Base-by-base conservation (phyloP, 1,140 invertebrate species). In the Dendrolimus punctatus region DNA sequence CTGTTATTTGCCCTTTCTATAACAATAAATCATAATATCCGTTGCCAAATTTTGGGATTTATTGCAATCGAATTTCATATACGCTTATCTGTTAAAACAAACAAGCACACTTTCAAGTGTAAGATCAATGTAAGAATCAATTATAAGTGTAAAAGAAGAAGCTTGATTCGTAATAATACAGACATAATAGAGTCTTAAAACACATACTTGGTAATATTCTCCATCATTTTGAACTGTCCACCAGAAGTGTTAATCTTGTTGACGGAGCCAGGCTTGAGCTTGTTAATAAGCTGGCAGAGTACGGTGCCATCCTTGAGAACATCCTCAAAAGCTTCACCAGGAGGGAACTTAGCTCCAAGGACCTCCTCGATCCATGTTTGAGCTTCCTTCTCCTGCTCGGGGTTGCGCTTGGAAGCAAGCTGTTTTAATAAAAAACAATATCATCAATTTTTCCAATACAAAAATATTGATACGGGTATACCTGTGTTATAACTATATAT, bases 211-310 rank as follows among this genome's bases (percentile, higher is more conserved):
- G 94, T 95, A 76, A 97, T 95, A 89, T 98, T 98, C 88, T 98
- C 96, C 95, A 98, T 97, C 91, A 98, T 92, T 76, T 96, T 97
- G 91, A 98, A 98, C 71, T 96, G 95, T 71, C 94, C 94, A 53
- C 95, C 96, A 55, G 93, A 92, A 54, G 91, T 91, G 90, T 97
- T 96, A 87, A 97, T 94, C 86, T 97, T 98, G 73, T 90, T 73
- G 44, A 97, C 90, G 55, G 92, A 87, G 62, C 95, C 95, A 39
- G 96, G 96, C 52, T 90, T 87, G 55, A 98, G 81, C 79, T 94
- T 95, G 90, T 98, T 97, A 88, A 98, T 96, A 61, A 98, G 80
- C 88, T 94, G 92, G 92, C 96, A 98, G 46, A 98, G 90, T 63
- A 97, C 91, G 60, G 93, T 92, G 41, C 96, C 96, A 86, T 98